Base-by-base conservation (phyloP, 2,113 vertebrate genomes). In the Aphyosemion australe region DNA sequence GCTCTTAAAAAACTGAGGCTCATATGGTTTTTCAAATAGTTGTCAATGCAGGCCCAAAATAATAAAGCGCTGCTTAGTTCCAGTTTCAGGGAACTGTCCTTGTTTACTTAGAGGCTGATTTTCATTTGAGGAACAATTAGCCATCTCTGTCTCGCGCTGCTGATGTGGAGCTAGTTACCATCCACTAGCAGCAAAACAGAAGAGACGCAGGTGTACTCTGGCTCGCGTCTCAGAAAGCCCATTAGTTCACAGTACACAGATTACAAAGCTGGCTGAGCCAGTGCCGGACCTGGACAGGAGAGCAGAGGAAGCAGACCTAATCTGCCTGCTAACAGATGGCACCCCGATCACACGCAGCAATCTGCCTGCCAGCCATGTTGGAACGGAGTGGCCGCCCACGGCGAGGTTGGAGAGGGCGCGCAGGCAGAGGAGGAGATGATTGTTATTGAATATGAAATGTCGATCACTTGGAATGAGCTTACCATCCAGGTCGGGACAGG, bases 301-400 rank as follows among this genome's bases (percentile, higher is more conserved):
- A 71, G 74, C 65, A 74, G 49, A 71, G 66, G 66, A 74, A 80
- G 75, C 72, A 82, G 79, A 89, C 67, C 80, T 80, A 78, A 87
- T 86, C 82, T 84, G 84, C 76, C 76, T 68, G 63, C 60, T 73
- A 77, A 82, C 87, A 90, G 84, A 90, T 90, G 85, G 84, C 76
- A 81, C 69, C 72, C 67, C 19, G 18, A 79, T 81, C 82, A 67
- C 75, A 77, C 58, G 37, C 77, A 49, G 67, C 76, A 71, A 69
- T 82, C 79, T 12, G 64, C 74, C 83, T 78, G 80, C 69, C 74
- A 66, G 80, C 73, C 74, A 66, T 51, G 82, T 72, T 85, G 80
- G 66, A 74, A 50, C 34, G 67, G 76, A 83, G 76, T 8, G 58
- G 67, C 69, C 46, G 69, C 85, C 83, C 66, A 72, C 76, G 13